A percentile compares a stretch with the other conserved stretches of the same genome.
Evolutionary conservation across 2,888 invertebrate species (phyloP).

Genomic region (Xestia rhomboidea): DNA sequence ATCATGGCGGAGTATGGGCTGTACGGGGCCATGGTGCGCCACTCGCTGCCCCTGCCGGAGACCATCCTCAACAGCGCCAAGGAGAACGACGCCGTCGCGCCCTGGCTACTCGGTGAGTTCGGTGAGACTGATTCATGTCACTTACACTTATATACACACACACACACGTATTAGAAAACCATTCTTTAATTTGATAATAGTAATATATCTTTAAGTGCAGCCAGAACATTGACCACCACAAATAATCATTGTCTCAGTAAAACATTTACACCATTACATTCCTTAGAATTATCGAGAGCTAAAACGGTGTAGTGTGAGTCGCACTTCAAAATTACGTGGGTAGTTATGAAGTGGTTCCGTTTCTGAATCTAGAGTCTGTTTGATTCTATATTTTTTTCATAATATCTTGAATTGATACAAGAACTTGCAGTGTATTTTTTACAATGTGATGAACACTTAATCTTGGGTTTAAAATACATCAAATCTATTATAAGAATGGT

Average conservation of each 20-base stretch:
- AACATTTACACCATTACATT: background rate
- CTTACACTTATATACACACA: constrained; percentile 48
- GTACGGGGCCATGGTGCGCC: constrained; percentile 99
- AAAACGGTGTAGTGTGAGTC: background rate
- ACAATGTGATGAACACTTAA: background rate
- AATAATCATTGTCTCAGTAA: background rate
- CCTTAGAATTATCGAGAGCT: background rate
- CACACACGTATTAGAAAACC: background rate
- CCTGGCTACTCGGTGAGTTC: constrained; percentile 98
- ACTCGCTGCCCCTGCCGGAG: constrained; percentile 99
- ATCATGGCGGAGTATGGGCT: constrained; percentile 99
- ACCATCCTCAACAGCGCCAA: constrained; percentile 99
- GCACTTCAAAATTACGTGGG: background rate
- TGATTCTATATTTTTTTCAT: background rate
- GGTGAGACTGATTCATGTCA: constrained; percentile 71
- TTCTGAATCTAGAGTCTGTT: background rate
- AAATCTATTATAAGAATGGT: constrained; percentile 12
- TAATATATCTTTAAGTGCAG: background rate
- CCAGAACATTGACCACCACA: background rate
- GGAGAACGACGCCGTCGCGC: constrained; percentile 99
- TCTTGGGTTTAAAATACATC: background rate
- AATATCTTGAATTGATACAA: background rate
- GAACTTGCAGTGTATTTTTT: background rate
- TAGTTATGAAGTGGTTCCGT: background rate
- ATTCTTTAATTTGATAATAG: background rate